Evolutionary conservation across 2,113 vertebrate genomes (phyloP), one percentile per base, ranked within the genome.

Genomic region (Nymphicus hollandicus): DNA sequence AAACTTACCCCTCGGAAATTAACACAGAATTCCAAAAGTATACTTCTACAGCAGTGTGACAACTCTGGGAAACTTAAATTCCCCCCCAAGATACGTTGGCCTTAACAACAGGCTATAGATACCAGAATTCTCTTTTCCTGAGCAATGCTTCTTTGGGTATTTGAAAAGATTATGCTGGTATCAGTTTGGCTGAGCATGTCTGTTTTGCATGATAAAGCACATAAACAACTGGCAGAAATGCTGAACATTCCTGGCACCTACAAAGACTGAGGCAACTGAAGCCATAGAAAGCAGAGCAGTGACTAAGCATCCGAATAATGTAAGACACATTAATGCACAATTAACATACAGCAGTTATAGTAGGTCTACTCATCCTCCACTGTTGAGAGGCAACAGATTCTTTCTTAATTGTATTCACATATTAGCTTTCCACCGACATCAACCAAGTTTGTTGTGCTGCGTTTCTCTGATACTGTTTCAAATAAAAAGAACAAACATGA

Each of bases 51-150:
- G 64, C 44, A 79, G 46, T 8, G 23, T 33, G 76, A 52, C 37
- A 77, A 43, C 35, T 66, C 31, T 22, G 52, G 68, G 31, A 79
- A 91, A 81, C 61, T 37, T 33, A 50, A 84, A 41, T 8, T 6
- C 14, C 35, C 4, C 4, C 29, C 3, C 7, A 29, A 64, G 13
- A 28, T 20, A 25, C 7, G 24, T 0, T 23, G 2, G n/a, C 27
- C 28, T 69, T 37, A 70, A 44, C 22, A 72, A 35, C 18, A 71
- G 70, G 66, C 24, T 7, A 6, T 0, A 2, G 3, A 5, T 8
- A 31, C 27, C 2, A 64, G 39, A 55, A 37, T 37, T 43, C 23
- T 28, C 46, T 49, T 73, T 70, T 56, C 49, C 49, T 16, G 5
- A 33, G 17, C 43, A 31, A 61, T 25, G 7, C 17, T 87, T 56